These are phyloP conservation scores for Lethrus apterus DNA, from an alignment of 1,140 invertebrate species.

Conservation along the genomic window DNA sequence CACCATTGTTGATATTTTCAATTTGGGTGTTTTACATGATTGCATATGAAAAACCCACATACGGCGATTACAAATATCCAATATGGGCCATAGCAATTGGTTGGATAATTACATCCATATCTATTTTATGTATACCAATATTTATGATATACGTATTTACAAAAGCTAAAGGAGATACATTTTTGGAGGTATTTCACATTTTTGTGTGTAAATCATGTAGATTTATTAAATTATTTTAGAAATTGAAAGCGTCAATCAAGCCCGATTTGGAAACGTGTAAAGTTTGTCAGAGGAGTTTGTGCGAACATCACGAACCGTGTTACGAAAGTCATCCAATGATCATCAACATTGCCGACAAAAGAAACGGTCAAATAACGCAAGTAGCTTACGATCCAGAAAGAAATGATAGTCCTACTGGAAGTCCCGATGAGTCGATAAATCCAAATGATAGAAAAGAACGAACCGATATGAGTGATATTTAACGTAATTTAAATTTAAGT, in stretches of 20 bases:
- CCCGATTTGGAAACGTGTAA: not conserved
- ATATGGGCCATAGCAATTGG: conserved; percentile 77
- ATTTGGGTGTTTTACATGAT: conserved; percentile 83
- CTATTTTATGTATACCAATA: conserved; percentile 77
- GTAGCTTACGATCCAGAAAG: too few species aligned
- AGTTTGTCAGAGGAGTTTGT: not conserved
- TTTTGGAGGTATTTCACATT: conserved; percentile 73
- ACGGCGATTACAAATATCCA: conserved; percentile 72
- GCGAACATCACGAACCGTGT: not conserved
- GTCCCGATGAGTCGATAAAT: too few species aligned
- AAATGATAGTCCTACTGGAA: too few species aligned
- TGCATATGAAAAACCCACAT: conserved; percentile 75
- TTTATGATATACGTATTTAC: conserved; percentile 67
- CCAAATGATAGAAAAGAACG: too few species aligned
- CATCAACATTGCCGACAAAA: too few species aligned
- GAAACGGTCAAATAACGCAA: too few species aligned
- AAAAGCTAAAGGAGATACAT: conserved; percentile 59
- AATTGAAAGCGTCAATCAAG: not conserved
- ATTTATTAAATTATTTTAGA: too few species aligned
- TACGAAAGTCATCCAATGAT: not conserved
- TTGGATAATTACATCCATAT: conserved; percentile 77
- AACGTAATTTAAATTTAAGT: too few species aligned
- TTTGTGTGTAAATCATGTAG: too few species aligned
- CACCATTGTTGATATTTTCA: conserved; percentile 72
- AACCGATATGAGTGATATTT: too few species aligned